A percentile compares a stretch with the other conserved stretches of the same genome.
Evolutionary conservation across 2,888 invertebrate genomes (phyloP).

Genomic region (Meteorus cinctellus): DNA sequence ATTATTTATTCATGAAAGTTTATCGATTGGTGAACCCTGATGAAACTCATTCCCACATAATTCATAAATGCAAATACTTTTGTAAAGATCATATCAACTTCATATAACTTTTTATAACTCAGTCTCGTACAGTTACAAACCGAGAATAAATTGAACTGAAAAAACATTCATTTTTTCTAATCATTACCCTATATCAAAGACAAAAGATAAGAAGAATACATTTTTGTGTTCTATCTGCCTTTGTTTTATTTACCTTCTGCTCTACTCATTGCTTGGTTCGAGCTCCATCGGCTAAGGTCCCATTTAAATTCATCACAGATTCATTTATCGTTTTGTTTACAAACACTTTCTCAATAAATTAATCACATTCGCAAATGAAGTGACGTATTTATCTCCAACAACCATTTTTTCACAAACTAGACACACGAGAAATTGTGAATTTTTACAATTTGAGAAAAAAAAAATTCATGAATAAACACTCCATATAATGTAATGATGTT

Average conservation of each 20-base stretch:
- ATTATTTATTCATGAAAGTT: conserved; percentile 42
- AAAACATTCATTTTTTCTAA: neutral
- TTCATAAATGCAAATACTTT: conserved; percentile 43
- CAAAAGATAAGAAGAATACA: neutral
- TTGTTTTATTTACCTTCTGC: neutral
- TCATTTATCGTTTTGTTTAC: conserved; percentile 50
- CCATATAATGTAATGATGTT: conserved; percentile 10
- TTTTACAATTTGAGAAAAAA: neutral
- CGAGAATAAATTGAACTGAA: neutral
- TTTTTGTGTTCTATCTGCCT: neutral
- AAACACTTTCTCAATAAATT: neutral
- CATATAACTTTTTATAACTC: conserved; percentile 25
- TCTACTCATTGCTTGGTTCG: conserved; percentile 6
- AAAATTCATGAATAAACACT: neutral
- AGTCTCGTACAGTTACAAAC: conserved; percentile 19
- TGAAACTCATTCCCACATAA: conserved; percentile 34
- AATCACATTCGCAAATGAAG: too few species aligned
- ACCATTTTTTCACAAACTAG: too few species aligned
- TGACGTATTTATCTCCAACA: too few species aligned
- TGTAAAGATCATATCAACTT: conserved; percentile 38
- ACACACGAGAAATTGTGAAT: too few species aligned
- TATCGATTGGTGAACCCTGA: conserved; percentile 35
- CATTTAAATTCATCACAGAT: conserved; percentile 32
- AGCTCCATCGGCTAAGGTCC: neutral
- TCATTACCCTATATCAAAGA: neutral